A percentile compares a stretch with the other conserved stretches of the same genome.
These are phyloP conservation scores for Aphodius granarius DNA, from an alignment of 2,888 invertebrate genomes.

Conservation along the genomic window DNA sequence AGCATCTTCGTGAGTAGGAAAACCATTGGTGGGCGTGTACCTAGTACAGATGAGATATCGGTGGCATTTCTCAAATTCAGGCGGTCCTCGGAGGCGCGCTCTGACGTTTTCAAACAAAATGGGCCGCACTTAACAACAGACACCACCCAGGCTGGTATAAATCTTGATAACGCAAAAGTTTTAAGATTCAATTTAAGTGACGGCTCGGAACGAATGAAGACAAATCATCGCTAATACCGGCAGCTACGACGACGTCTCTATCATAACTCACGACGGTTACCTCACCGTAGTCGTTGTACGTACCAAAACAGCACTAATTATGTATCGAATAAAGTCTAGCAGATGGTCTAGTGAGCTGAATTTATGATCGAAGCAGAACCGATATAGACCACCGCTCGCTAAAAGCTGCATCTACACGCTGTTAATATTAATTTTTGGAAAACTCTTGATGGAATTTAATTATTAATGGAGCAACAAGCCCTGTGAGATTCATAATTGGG, in stretches of 20 bases:
- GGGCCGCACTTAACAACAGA: constrained; percentile 41
- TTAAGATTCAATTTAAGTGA: constrained; percentile 46
- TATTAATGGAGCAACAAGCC: too few relatives aligned
- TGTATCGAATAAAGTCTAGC: not conserved
- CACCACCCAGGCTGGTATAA: constrained; percentile 46
- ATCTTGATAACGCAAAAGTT: constrained; percentile 49
- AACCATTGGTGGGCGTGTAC: constrained; percentile 28
- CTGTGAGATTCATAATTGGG: too few relatives aligned
- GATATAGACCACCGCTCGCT: not conserved
- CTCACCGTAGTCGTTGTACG: too few relatives aligned
- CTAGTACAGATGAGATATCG: constrained; percentile 42
- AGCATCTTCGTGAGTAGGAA: constrained; percentile 23
- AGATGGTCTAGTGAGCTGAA: not conserved
- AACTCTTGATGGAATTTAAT: not conserved
- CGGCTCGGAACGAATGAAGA: constrained; percentile 42
- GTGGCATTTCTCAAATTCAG: constrained; percentile 42
- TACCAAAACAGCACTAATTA: not conserved
- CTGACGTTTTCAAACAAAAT: constrained; percentile 34
- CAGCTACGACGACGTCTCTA: constrained; percentile 5
- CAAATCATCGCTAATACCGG: constrained; percentile 35
- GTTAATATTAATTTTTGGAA: not conserved
- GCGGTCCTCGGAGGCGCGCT: constrained; percentile 29
- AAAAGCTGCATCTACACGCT: not conserved
- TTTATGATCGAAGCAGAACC: not conserved
- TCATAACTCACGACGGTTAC: constrained; percentile 18